These are phyloP conservation scores for Vesta saturnalis DNA, from an alignment of 2,888 invertebrate species.

Conservation along the genomic window DNA sequence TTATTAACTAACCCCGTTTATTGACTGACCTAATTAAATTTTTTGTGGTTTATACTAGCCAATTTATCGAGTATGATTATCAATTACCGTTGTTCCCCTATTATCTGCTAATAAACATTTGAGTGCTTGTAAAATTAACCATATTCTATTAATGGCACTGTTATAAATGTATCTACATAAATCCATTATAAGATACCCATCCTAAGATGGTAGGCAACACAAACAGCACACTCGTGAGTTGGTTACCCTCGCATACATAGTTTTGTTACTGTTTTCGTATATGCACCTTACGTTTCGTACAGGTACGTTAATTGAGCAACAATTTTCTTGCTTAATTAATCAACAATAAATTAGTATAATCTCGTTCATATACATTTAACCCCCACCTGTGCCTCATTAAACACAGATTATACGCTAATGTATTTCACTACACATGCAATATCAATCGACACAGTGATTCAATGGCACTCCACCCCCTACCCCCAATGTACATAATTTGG, in stretches of 20 bases:
- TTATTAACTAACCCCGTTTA: constrained; percentile 56
- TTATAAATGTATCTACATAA: neutral
- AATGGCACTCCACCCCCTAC: constrained; percentile 57
- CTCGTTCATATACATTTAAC: constrained; percentile 30
- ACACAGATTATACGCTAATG: constrained; percentile 54
- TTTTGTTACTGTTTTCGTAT: neutral
- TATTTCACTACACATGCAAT: constrained; percentile 57
- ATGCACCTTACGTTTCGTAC: neutral
- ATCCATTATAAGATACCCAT: neutral
- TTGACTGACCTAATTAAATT: constrained; percentile 47
- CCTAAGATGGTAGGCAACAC: neutral
- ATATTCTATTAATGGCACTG: neutral
- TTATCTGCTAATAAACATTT: constrained; percentile 24
- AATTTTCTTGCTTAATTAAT: neutral
- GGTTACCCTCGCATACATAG: neutral
- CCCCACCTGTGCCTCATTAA: constrained; percentile 36
- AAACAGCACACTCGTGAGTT: neutral
- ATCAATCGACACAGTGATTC: constrained; percentile 60
- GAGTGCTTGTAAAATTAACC: constrained; percentile 12
- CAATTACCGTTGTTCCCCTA: constrained; percentile 18
- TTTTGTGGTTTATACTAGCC: constrained; percentile 37
- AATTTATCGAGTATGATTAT: constrained; percentile 23
- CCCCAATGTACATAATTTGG: constrained; percentile 61
- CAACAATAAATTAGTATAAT: constrained; percentile 1
- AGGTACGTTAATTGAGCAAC: neutral